A percentile compares a stretch with the other conserved stretches of the same genome.
phyloP scores from a whole-genome alignment of 2,888 invertebrate species.

The Eulithis testata region DNA sequence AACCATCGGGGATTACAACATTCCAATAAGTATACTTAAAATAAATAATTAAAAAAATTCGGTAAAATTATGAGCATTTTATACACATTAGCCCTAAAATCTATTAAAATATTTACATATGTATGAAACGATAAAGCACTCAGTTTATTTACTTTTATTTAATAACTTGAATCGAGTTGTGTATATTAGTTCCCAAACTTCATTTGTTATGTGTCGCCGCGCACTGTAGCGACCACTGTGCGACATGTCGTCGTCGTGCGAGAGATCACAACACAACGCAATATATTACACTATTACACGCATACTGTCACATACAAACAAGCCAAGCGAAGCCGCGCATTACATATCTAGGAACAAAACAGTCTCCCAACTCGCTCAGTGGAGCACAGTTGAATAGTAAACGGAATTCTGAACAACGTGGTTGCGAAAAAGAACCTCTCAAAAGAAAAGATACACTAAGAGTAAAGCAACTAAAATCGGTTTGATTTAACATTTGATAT shows the following conservation, averaged over 20 bases:
- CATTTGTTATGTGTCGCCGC: conserved; percentile 60
- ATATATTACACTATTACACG: background rate
- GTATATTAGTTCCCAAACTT: conserved; percentile 38
- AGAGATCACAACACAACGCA: background rate
- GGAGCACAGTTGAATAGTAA: conserved; percentile 37
- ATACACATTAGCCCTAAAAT: conserved; percentile 55
- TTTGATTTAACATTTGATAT: conserved; percentile 71
- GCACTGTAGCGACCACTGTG: conserved; percentile 5
- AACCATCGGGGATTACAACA: conserved; percentile 1
- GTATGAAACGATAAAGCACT: conserved; percentile 19
- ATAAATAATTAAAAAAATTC: conserved; percentile 37
- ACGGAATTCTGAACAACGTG: conserved; percentile 79
- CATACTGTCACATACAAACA: background rate
- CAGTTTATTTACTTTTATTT: conserved; percentile 7
- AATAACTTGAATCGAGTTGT: conserved; percentile 3
- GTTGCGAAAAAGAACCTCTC: conserved; percentile 80
- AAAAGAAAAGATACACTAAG: conserved; percentile 49
- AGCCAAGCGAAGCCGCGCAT: conserved; percentile 1
- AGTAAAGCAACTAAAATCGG: conserved; percentile 57
- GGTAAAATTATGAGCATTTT: conserved; percentile 49
- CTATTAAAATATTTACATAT: conserved; percentile 56
- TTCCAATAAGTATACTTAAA: conserved; percentile 35
- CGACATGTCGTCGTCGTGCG: background rate
- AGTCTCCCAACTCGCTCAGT: background rate
- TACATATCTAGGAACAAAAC: background rate